Evolutionary conservation across 1,140 invertebrate genomes (phyloP), one percentile per base, ranked within the genome.

Genomic region (Zaprionus capensis): DNA sequence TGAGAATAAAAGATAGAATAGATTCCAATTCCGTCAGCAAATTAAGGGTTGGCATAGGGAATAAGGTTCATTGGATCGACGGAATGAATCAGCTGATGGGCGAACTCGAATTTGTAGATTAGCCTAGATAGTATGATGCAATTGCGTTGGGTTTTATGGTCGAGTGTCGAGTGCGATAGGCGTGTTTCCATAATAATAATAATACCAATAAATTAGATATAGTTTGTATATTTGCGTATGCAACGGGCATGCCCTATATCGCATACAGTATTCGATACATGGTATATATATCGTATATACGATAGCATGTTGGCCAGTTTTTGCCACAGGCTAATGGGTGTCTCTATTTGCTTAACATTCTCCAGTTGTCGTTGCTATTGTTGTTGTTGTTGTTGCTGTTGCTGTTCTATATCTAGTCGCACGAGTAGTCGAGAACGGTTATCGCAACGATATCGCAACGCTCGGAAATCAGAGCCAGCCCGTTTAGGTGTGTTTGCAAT

Each of bases 381-480:
- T 34, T 22, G 17, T 9, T 55, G 11, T 51, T 69, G 31, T 55
- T 17, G 28, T 36, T 31, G 57, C 24, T 62, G 38, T 34, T 20
- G 55, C 26, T 56, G 28, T 70, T 17, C 78, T 81, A 68, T 81
- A 78, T 71, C 67, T 85, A 71, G 62, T 72, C 46, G 64, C 44
- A 61, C 57, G 44, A 62, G 44, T 41, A 62, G 44, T 31, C 28
- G 61, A 51, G 53, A 38, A 38, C 26, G 66, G 74, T 90, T 87
- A 87, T 87, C 83, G 84, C 85, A 9, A 58, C 65, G 81, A 88
- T 88, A 88, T 88, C 78, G 75, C 84, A 66, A 70, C 11, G 65
- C 66, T 65, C 69, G 62, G 68, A 88, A 88, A 88, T 88, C 84
- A 90, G 85, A 88, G 69, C 65, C 70, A 67, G 57, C 56, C 62